Evolutionary conservation across 2,797 vertebrate species (phyloP).

Genomic region (Mallotus villosus): DNA sequence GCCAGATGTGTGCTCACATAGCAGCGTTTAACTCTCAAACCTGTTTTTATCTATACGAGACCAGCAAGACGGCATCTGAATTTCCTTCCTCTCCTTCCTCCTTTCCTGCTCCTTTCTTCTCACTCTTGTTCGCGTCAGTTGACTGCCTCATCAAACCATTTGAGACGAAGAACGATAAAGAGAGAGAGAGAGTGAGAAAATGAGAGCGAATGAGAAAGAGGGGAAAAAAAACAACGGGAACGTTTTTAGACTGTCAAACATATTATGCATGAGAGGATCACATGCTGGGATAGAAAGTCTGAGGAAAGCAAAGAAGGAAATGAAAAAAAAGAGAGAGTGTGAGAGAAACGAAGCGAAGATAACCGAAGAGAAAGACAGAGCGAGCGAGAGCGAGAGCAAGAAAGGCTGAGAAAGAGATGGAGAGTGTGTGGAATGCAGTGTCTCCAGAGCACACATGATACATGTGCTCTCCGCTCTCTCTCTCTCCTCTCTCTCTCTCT

Average conservation of each 20-base stretch:
- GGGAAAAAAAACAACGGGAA: background rate
- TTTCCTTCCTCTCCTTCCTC: conserved; percentile 8
- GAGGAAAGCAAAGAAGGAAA: too few species aligned
- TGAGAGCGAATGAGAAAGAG: background rate
- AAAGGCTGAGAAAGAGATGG: background rate
- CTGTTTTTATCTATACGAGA: background rate
- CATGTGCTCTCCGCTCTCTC: background rate
- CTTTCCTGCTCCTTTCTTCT: background rate
- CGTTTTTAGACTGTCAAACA: background rate
- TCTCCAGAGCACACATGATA: conserved; percentile 26
- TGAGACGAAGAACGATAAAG: background rate
- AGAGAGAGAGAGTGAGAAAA: background rate
- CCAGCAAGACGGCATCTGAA: conserved; percentile 4
- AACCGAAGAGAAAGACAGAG: background rate
- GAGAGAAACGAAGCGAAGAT: conserved; percentile 8
- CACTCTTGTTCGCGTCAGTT: background rate
- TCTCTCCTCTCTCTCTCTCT: background rate
- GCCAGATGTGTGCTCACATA: conserved; percentile 60
- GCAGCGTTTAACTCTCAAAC: conserved; percentile 26
- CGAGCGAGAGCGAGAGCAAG: conserved; percentile 4
- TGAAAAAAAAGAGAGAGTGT: background rate
- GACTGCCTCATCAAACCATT: background rate
- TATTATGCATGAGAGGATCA: background rate
- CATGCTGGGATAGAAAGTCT: background rate
- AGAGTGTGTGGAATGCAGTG: conserved; percentile 12